Conservation (phyloP, 2,113 vertebrate species). For the Capreolus pygargus region DNA sequence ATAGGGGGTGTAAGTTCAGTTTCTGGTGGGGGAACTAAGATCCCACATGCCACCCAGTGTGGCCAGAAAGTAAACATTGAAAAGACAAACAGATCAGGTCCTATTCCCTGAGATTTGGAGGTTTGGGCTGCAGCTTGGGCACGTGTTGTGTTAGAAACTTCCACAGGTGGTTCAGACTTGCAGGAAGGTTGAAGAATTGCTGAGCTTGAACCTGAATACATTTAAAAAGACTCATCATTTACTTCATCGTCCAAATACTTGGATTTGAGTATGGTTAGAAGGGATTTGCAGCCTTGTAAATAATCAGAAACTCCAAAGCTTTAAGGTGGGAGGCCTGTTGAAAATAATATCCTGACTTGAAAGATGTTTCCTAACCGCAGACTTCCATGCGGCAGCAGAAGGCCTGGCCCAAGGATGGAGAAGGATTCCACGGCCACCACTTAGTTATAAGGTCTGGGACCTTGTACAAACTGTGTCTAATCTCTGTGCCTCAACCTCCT, state of each 20-base stretch:
- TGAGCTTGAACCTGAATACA: slow-evolving; percentile 18
- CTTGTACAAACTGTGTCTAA: background rate
- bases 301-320: background rate
- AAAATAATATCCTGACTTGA: background rate
- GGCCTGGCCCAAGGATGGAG: background rate
- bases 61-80: background rate
- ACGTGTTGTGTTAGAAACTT: background rate
- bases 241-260: slow-evolving; percentile 11
- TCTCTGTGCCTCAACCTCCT: background rate
- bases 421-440: background rate
- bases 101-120: background rate
- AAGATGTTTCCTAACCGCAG: background rate
- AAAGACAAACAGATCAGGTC: background rate
- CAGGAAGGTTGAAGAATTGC: background rate
- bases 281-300: background rate
- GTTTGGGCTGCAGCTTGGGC: background rate
- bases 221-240: background rate
- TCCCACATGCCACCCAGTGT: background rate
- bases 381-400: background rate
- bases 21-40: background rate
- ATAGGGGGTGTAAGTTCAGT: background rate
- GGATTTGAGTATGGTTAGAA: background rate
- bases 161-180: background rate
- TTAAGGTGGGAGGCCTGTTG: background rate
- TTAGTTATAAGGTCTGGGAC: background rate